A percentile compares a stretch with the other conserved stretches of the same genome.
Evolutionary conservation across 2,888 invertebrate species (phyloP).

Genomic region (Phalangium opilio): DNA sequence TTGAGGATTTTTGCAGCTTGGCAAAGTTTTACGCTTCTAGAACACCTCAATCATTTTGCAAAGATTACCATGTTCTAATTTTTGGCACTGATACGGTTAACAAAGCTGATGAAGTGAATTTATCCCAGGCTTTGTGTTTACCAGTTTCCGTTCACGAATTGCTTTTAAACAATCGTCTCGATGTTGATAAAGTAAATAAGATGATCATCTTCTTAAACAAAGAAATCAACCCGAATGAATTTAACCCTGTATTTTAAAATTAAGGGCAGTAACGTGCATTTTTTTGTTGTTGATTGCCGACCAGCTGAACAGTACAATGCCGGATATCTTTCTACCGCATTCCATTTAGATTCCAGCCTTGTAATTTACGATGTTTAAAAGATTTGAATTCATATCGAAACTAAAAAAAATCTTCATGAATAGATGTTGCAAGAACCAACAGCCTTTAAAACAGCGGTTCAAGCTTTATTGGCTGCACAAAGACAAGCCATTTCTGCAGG

Average conservation of each 20-base stretch:
- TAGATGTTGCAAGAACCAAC: slow-evolving; percentile 89
- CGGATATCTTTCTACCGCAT: slow-evolving; percentile 91
- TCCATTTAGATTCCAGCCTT: slow-evolving; percentile 90
- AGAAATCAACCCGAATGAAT: neutral
- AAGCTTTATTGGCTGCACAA: slow-evolving; percentile 74
- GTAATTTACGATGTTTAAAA: slow-evolving; percentile 30
- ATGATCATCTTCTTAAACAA: neutral
- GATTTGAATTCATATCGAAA: too few relatives aligned
- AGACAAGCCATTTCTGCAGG: slow-evolving; percentile 74
- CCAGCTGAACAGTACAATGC: slow-evolving; percentile 93
- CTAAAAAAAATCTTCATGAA: slow-evolving; percentile 1
- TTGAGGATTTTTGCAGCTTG: slow-evolving; percentile 87
- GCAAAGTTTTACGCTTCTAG: slow-evolving; percentile 89
- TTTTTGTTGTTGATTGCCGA: slow-evolving; percentile 92
- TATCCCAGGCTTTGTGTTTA: slow-evolving; percentile 71
- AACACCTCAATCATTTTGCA: slow-evolving; percentile 58
- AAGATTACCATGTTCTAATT: slow-evolving; percentile 38
- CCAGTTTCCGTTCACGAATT: slow-evolving; percentile 91
- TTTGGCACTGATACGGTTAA: slow-evolving; percentile 31
- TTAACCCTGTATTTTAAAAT: neutral
- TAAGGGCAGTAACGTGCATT: slow-evolving; percentile 42
- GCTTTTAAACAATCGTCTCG: slow-evolving; percentile 40
- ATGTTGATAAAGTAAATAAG: slow-evolving; percentile 4
- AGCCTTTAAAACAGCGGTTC: slow-evolving; percentile 85
- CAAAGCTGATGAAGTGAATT: slow-evolving; percentile 21